Conservation (phyloP, 2,797 vertebrate genomes). For the Myotis planiceps region DNA sequence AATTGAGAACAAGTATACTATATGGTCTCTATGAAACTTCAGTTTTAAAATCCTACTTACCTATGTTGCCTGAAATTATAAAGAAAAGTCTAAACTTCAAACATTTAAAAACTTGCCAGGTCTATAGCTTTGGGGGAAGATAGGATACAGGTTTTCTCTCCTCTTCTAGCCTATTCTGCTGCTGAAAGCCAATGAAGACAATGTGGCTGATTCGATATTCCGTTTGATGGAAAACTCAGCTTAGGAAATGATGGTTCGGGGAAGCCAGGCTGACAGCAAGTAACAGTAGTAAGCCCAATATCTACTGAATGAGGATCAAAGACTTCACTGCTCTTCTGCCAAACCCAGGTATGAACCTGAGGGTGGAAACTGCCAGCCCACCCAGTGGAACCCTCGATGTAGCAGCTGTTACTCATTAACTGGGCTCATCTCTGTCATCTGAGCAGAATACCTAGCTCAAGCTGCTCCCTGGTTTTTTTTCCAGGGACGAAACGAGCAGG, state of each 20-base stretch:
- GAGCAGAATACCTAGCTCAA: background rate
- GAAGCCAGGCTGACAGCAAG: background rate
- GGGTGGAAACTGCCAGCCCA: background rate
- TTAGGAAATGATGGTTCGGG: background rate
- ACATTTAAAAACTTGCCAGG: background rate
- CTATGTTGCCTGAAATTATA: background rate
- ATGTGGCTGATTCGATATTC: background rate
- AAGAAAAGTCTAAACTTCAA: background rate
- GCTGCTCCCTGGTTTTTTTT: background rate
- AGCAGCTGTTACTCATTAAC: background rate
- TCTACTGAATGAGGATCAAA: background rate
- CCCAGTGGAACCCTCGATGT: background rate
- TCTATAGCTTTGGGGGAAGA: background rate
- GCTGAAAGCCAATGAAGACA: conserved; percentile 30
- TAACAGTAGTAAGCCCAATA: background rate
- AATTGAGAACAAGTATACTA: background rate
- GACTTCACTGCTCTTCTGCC: background rate
- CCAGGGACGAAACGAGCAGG: background rate
- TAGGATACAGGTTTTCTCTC: background rate
- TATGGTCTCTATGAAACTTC: background rate
- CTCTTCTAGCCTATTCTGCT: background rate
- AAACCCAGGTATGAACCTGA: background rate
- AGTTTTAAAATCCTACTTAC: background rate
- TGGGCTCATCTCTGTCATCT: background rate
- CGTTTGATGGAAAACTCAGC: background rate